Evolutionary conservation across 2,888 invertebrate genomes (phyloP).

Genomic region (Amphipyra tragopoginis): DNA sequence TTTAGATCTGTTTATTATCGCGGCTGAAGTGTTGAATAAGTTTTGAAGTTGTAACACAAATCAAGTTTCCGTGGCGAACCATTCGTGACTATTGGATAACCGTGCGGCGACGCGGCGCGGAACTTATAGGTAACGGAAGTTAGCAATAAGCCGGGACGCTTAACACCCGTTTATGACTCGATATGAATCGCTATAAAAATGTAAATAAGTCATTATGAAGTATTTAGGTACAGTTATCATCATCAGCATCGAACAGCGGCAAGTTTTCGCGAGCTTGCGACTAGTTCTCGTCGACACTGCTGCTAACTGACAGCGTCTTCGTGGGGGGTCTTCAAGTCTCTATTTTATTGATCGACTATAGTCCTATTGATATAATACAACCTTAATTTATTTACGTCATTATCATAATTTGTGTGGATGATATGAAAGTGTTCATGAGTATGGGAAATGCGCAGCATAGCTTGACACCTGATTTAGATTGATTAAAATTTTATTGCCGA

Average conservation of each 20-base stretch:
- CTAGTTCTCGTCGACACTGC: constrained; percentile 34
- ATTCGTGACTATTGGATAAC: constrained; percentile 58
- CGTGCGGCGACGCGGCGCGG: constrained; percentile 22
- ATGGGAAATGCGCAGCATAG: constrained; percentile 47
- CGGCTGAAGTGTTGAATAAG: constrained; percentile 54
- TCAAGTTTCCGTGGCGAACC: constrained; percentile 57
- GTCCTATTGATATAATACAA: constrained; percentile 66
- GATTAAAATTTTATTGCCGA: constrained; percentile 48
- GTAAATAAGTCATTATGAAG: constrained; percentile 66
- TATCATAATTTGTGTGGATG: constrained; percentile 60
- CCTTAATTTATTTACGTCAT: constrained; percentile 67
- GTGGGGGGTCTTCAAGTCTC: constrained; percentile 74
- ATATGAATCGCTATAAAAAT: constrained; percentile 67
- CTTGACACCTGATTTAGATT: constrained; percentile 54
- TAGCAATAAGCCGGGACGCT: constrained; percentile 60
- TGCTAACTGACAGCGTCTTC: constrained; percentile 54
- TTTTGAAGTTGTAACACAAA: constrained; percentile 59
- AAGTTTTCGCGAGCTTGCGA: constrained; percentile 35
- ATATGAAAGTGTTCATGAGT: constrained; percentile 56
- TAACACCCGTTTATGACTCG: constrained; percentile 67
- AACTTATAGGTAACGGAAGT: constrained; percentile 63
- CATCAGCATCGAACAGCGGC: constrained; percentile 4
- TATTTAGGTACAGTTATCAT: constrained; percentile 53
- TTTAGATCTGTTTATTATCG: constrained; percentile 59
- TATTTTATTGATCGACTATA: constrained; percentile 69